Evolutionary conservation across 2,797 vertebrate genomes (phyloP).

Genomic region (Sebastes taczanowskii): DNA sequence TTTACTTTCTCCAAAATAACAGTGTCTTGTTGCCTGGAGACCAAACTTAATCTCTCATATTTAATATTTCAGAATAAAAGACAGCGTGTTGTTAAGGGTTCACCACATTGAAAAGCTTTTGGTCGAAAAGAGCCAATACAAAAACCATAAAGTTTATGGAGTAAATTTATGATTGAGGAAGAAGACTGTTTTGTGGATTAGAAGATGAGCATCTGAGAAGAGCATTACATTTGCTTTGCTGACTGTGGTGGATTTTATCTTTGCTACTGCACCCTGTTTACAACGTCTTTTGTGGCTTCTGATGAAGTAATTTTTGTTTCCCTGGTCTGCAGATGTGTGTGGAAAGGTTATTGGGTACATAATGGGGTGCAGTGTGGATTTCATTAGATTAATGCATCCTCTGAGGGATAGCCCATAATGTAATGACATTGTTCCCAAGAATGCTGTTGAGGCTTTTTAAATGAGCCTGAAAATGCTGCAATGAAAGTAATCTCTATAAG

Average conservation of each 20-base stretch:
- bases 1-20: background rate
- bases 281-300: background rate
- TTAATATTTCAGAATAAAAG: background rate
- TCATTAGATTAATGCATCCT: conserved; percentile 53
- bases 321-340: background rate
- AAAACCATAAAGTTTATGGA: background rate
- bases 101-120: background rate
- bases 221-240: conserved; percentile 7
- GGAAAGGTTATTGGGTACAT: conserved; percentile 29
- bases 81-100: background rate
- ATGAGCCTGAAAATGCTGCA: background rate
- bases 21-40: conserved; percentile 34
- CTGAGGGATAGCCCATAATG: conserved; percentile 11
- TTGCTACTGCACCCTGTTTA: background rate
- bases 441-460: conserved; percentile 15
- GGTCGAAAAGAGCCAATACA: background rate
- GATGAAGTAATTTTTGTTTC: background rate
- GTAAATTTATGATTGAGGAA: background rate
- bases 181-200: background rate
- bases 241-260: background rate
- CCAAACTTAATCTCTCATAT: background rate
- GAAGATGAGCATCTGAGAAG: conserved; percentile 18
- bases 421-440: conserved; percentile 2
- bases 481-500: background rate
- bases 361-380: conserved; percentile 12